Percentiles rank a stretch among this genome's conserved stretches.
phyloP scores from a whole-genome alignment of 2,888 invertebrate species.

The Octodonta nipae region DNA sequence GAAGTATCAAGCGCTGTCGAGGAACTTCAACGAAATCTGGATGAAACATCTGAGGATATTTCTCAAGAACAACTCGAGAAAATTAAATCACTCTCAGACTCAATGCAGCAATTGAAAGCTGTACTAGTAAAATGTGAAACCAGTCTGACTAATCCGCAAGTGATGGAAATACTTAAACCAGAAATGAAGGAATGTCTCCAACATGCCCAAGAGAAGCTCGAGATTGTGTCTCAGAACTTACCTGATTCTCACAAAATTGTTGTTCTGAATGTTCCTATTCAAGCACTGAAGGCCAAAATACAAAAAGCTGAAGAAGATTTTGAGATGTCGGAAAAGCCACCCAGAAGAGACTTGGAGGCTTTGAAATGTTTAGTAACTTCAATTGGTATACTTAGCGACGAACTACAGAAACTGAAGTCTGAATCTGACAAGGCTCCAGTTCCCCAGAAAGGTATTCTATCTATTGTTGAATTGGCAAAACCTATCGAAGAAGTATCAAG shows the following conservation, averaged over 20 bases:
- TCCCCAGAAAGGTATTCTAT: too few relatives aligned
- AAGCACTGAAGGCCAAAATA: too few relatives aligned
- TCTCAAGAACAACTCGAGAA: conserved; percentile 8
- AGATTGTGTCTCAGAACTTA: too few relatives aligned
- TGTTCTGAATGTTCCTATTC: too few relatives aligned
- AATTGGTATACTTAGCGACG: conserved; percentile 6
- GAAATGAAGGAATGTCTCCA: too few relatives aligned
- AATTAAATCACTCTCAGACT: conserved; percentile 7
- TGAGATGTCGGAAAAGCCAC: background rate
- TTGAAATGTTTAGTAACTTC: conserved; percentile 6
- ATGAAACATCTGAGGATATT: conserved; percentile 2
- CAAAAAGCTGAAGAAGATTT: too few relatives aligned
- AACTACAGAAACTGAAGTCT: conserved; percentile 10
- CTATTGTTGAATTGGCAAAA: too few relatives aligned
- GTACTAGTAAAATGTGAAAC: conserved; percentile 8
- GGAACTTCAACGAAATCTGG: conserved; percentile 3
- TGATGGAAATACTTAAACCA: conserved; percentile 6
- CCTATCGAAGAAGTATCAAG: too few relatives aligned
- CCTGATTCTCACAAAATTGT: too few relatives aligned
- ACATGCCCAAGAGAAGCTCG: too few relatives aligned
- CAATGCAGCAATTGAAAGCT: conserved; percentile 10
- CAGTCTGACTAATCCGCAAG: conserved; percentile 9
- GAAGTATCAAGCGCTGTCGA: conserved; percentile 8
- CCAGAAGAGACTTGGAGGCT: conserved; percentile 7
- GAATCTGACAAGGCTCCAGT: conserved; percentile 9